Conservation (phyloP, 2,888 invertebrate genomes). For the Cerceris ruficornis region DNA sequence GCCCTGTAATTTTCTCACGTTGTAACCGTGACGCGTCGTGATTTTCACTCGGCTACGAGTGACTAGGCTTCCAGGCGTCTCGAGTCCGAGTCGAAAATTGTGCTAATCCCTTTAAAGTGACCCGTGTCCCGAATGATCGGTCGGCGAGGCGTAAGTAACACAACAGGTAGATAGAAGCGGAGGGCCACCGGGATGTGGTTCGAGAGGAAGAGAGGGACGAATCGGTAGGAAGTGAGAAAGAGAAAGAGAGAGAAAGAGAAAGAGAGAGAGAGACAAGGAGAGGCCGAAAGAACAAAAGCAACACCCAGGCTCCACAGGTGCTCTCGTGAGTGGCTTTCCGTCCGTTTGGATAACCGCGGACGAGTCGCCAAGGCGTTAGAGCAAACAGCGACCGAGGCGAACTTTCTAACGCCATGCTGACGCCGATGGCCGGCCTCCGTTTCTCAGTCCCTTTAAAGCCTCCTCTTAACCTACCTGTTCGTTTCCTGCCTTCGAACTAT, state of each 20-base stretch:
- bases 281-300: conserved; percentile 71
- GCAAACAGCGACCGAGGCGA: conserved; percentile 68
- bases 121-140: conserved; percentile 63
- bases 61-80: conserved; percentile 27
- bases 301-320: conserved; percentile 76
- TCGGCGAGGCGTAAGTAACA: conserved; percentile 64
- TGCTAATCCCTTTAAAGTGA: conserved; percentile 75
- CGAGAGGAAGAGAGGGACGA: conserved; percentile 25
- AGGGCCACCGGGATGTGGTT: conserved; percentile 45
- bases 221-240: not conserved
- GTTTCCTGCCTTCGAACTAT: conserved; percentile 12
- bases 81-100: conserved; percentile 60
- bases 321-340: conserved; percentile 66
- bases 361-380: conserved; percentile 73
- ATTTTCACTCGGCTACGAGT: conserved; percentile 49
- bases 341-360: conserved; percentile 68
- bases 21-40: conserved; percentile 60
- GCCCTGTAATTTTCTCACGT: conserved; percentile 72
- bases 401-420: conserved; percentile 71
- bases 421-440: conserved; percentile 48
- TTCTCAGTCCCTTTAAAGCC: conserved; percentile 38
- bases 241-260: conserved; percentile 14
- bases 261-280: conserved; percentile 35
- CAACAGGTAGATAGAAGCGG: conserved; percentile 68
- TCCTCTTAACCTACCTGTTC: conserved; percentile 19